A percentile compares a stretch with the other conserved stretches of the same genome.
phyloP scores from a whole-genome alignment of 2,113 vertebrate species.

The Emydocephalus ijimae region DNA sequence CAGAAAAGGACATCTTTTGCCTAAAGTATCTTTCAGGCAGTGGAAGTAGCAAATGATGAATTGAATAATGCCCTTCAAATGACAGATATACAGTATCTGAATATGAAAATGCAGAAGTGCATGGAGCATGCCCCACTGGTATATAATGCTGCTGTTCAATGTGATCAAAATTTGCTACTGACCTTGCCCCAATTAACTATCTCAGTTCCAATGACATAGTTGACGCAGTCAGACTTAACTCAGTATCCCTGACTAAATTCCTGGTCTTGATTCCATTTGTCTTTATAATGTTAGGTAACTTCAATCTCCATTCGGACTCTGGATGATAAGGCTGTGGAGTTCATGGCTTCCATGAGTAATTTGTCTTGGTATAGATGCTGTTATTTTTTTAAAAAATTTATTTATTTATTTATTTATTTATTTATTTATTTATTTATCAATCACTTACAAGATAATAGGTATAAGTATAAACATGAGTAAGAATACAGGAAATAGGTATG shows the following conservation, averaged over 20 bases:
- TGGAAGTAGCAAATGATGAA: conserved; percentile 55
- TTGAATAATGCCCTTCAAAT: conserved; percentile 47
- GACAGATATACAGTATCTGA: conserved; percentile 57
- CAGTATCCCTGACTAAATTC: not conserved
- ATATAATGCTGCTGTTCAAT: conserved; percentile 38
- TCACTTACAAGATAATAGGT: too few species aligned
- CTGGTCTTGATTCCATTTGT: not conserved
- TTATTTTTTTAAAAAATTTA: not conserved
- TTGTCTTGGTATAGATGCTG: not conserved
- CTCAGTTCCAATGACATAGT: conserved; percentile 17
- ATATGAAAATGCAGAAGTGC: conserved; percentile 53
- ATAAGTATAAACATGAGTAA: too few species aligned
- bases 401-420: too few species aligned
- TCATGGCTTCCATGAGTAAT: not conserved
- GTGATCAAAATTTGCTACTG: conserved; percentile 49
- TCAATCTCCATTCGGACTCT: not conserved
- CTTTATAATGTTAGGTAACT: not conserved
- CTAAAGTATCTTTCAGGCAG: conserved; percentile 45
- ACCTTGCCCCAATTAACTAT: conserved; percentile 30
- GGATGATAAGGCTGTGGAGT: not conserved
- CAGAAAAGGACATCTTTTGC: conserved; percentile 41
- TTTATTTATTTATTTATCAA: too few species aligned
- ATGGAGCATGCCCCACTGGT: conserved; percentile 30
- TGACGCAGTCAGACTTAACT: not conserved
- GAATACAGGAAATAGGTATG: too few species aligned